These are phyloP conservation scores for Oryctes rhinoceros DNA, from an alignment of 1,140 invertebrate species.

Conservation along the genomic window DNA sequence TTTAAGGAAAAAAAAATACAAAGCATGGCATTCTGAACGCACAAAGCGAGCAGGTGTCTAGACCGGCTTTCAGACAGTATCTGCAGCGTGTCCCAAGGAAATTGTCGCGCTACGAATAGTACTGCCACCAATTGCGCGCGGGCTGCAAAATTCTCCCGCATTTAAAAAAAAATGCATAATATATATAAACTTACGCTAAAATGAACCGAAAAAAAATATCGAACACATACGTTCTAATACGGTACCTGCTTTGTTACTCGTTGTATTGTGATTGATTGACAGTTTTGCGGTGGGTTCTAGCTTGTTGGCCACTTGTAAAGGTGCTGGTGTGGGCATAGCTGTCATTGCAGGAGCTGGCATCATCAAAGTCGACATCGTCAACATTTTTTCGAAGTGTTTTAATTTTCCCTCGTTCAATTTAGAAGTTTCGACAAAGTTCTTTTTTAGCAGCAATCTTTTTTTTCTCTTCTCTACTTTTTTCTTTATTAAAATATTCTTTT, in stretches of 20 bases:
- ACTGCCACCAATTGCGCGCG: neutral
- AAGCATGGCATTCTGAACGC: neutral
- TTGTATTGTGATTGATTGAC: constrained; percentile 50
- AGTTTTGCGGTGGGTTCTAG: constrained; percentile 55
- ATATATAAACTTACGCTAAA: neutral
- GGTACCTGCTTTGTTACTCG: constrained; percentile 55
- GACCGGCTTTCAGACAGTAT: constrained; percentile 46
- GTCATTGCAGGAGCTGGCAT: constrained; percentile 59
- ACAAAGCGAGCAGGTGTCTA: constrained; percentile 38
- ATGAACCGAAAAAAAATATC: constrained; percentile 35
- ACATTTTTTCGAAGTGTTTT: constrained; percentile 49
- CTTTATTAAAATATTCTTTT: constrained; percentile 10
- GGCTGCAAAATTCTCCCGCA: constrained; percentile 10
- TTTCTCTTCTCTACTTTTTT: constrained; percentile 11
- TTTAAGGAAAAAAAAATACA: too few species aligned
- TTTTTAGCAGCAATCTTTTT: constrained; percentile 1
- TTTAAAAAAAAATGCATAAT: neutral
- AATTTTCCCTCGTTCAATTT: neutral
- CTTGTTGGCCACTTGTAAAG: constrained; percentile 56
- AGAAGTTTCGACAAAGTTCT: neutral
- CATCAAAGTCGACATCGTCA: constrained; percentile 60
- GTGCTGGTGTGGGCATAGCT: constrained; percentile 51
- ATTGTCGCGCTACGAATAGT: constrained; percentile 53
- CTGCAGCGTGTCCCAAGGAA: constrained; percentile 55
- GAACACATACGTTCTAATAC: neutral